Conservation (phyloP, 2,888 invertebrate genomes). For the Caenorhabditis sp. region DNA sequence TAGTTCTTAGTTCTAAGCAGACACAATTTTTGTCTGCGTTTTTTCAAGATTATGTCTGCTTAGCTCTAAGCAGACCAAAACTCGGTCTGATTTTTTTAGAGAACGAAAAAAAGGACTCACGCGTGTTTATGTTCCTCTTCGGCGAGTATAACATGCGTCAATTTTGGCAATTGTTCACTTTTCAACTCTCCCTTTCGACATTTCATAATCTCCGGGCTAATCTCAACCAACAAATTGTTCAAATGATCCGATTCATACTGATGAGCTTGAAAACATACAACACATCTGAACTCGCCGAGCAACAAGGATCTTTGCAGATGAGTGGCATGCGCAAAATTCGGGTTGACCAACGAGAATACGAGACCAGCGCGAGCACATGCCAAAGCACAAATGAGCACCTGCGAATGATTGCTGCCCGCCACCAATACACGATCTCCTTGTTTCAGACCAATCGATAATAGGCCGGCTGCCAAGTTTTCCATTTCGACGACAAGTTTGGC, state of each 20-base stretch:
- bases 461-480: constrained; percentile 70
- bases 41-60: not conserved
- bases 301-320: constrained; percentile 50
- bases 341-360: constrained; percentile 69
- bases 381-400: constrained; percentile 59
- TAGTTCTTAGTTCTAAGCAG: not conserved
- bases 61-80: not conserved
- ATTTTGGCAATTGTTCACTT: constrained; percentile 69
- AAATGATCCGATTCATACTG: constrained; percentile 50
- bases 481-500: constrained; percentile 54
- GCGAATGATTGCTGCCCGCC: constrained; percentile 72
- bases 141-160: constrained; percentile 72
- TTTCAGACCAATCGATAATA: constrained; percentile 71
- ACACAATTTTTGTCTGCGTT: not conserved
- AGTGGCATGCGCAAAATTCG: constrained; percentile 56
- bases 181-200: constrained; percentile 56
- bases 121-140: constrained; percentile 70
- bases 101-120: no score
- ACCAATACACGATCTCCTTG: constrained; percentile 73
- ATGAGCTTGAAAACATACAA: constrained; percentile 70
- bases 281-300: constrained; percentile 71
- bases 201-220: constrained; percentile 59
- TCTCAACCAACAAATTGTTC: constrained; percentile 52
- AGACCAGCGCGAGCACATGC: constrained; percentile 71
- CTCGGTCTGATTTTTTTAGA: no score